A percentile compares a stretch with the other conserved stretches of the same genome.
phyloP scores from a whole-genome alignment of 1,140 invertebrate species.

The Antheraea pernyi region DNA sequence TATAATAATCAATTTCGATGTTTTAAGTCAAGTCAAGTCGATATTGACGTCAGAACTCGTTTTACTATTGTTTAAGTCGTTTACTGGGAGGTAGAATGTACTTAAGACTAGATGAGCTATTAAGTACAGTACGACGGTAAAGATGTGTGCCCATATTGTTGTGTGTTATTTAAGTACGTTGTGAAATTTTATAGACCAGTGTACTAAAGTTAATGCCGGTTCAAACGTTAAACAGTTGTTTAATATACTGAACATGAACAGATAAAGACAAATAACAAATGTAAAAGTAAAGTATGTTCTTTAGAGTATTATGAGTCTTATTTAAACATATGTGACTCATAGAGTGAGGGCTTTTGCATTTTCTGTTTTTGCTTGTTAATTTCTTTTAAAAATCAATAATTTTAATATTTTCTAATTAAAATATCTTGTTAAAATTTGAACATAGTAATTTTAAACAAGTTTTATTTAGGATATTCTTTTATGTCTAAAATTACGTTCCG shows the following conservation, averaged over 20 bases:
- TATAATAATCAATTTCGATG: too few relatives aligned
- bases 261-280: conserved; percentile 1
- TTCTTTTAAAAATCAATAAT: too few relatives aligned
- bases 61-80: neutral
- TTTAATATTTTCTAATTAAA: neutral
- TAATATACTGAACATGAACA: neutral
- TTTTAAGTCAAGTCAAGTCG: neutral
- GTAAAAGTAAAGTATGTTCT: neutral
- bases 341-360: too few relatives aligned
- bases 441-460: too few relatives aligned
- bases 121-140: neutral
- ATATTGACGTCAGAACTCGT: neutral
- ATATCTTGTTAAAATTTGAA: too few relatives aligned
- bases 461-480: too few relatives aligned
- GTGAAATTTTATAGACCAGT: neutral
- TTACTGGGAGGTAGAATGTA: neutral
- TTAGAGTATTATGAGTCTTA: too few relatives aligned
- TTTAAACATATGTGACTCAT: too few relatives aligned
- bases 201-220: neutral
- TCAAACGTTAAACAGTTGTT: neutral
- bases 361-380: too few relatives aligned
- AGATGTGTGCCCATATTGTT: neutral
- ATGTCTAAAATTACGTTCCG: too few relatives aligned
- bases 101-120: neutral
- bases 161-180: neutral